Evolutionary conservation across 92 coral and sea anemone species (phyloP), one percentile per base, ranked within the genome.

Genomic region (Phenganax stokvisi): DNA sequence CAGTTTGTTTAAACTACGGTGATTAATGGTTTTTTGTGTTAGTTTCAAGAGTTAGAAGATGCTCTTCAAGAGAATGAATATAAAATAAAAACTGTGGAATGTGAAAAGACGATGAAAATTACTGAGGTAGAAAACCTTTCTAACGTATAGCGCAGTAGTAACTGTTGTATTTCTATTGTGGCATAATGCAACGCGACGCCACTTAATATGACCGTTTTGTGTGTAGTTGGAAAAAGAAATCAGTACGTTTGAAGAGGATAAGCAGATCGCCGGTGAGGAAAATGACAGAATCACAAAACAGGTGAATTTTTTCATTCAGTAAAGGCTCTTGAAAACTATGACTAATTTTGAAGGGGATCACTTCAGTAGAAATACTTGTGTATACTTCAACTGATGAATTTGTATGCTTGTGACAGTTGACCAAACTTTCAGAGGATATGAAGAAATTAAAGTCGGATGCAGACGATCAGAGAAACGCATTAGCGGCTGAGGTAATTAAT

Each of bases 381-480:
- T 59, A 13, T 59, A 13, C 7, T 37, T 13, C 3, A 59, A 59
- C 65, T 13, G n/a, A 13, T 25, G n/a, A 25, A 59, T 1, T 25
- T 13, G 7, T 6, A 6, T 25, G 0, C 27, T 59, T 25, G 16
- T 59, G 16, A 8, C 55, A 79, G 83, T 3, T 79, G 16, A 60
- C 52, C 27, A 79, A 79, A 79, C 27, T 65, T 3, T 55, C 63
- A 79, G 83, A 79, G 51, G 99, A 96, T 76, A 47, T 96, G 52
- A 83, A 86, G 69, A 86, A 86, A 63, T 58, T 86, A 9, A 87
- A 86, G 74, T 77, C 90, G 29, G 86, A 88, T 30, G 89, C 97
- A 1, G 92, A 96, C 9, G 97, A 90, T 75, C 96, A 96, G 83
- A 85, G 99, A 86, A 97, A 96, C 71, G 99, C 96, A 17, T 84